Evolutionary conservation across 2,113 vertebrate genomes (phyloP), one percentile per base, ranked within the genome.

Genomic region (Prinia subflava): DNA sequence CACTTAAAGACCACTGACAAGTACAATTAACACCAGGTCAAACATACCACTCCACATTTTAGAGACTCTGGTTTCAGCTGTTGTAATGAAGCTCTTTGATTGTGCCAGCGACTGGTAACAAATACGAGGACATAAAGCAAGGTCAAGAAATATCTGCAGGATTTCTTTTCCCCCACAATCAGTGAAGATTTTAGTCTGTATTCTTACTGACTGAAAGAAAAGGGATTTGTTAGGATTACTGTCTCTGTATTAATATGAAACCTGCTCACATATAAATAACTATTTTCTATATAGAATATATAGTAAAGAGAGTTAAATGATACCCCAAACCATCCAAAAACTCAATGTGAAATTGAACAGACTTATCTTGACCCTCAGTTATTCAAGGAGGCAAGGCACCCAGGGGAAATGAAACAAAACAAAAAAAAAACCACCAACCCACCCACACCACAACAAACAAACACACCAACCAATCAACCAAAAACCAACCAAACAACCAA

Each of bases 1-100:
- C 68, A 55, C 70, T 96, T 90, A 85, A 85, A 89, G 90, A 94
- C 93, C 92, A 95, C 63, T 89, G 76, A 95, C 79, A 94, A 84
- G 19, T 83, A 73, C 89, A 90, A 97, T 93, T 94, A 95, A 94
- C 89, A 94, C 63, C 75, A 85, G 95, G 87, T 97, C 64, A 47
- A 89, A 96, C 92, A 92, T 80, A 84, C 87, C 82, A 89, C 69
- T 57, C 49, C 62, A 84, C 65, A 91, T 94, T 94, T 94, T 57
- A 68, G 69, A 78, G 79, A 92, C 71, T 93, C 73, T 89, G 44
- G 59, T 96, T 96, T 96, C 94, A 96, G 82, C 52, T 91, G 80
- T 68, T 87, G 35, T 64, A 77, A 56, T 52, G 46, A 84, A 92
- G 87, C 21, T 56, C 63, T 85, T 74, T 65, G 56, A 83, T 83